Conservation (phyloP, 1,140 invertebrate species). For the Penaeus indicus region DNA sequence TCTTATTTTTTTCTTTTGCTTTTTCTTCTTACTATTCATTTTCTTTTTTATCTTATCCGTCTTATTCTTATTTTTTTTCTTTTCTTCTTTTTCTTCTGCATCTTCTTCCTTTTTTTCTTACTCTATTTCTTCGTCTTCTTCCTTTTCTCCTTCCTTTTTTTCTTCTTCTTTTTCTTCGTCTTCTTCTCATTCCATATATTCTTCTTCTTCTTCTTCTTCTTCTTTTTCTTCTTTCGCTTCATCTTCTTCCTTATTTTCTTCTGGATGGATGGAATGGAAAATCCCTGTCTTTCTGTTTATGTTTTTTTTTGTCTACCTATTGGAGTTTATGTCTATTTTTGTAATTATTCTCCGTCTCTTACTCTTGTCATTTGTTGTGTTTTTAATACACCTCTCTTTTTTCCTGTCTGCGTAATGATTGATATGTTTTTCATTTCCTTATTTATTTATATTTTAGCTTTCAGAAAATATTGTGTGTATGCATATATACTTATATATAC, state of each 20-base stretch:
- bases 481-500: neutral
- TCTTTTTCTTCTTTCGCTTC: neutral
- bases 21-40: too few relatives aligned
- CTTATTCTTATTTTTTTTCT: neutral
- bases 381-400: too few relatives aligned
- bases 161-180: neutral
- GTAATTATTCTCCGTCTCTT: too few relatives aligned
- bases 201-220: neutral
- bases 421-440: neutral
- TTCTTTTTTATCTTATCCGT: neutral
- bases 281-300: too few relatives aligned
- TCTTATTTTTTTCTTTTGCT: too few relatives aligned
- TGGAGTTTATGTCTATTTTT: too few relatives aligned
- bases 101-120: neutral
- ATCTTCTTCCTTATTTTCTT: too few relatives aligned
- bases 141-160: neutral
- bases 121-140: neutral
- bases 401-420: neutral
- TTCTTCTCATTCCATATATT: neutral
- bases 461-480: neutral
- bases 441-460: neutral
- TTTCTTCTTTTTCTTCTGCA: too few relatives aligned
- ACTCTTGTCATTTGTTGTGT: too few relatives aligned
- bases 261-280: too few relatives aligned
- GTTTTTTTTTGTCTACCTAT: too few relatives aligned